phyloP scores from a whole-genome alignment of 2,113 vertebrate genomes.

The Anthoscopus minutus region DNA sequence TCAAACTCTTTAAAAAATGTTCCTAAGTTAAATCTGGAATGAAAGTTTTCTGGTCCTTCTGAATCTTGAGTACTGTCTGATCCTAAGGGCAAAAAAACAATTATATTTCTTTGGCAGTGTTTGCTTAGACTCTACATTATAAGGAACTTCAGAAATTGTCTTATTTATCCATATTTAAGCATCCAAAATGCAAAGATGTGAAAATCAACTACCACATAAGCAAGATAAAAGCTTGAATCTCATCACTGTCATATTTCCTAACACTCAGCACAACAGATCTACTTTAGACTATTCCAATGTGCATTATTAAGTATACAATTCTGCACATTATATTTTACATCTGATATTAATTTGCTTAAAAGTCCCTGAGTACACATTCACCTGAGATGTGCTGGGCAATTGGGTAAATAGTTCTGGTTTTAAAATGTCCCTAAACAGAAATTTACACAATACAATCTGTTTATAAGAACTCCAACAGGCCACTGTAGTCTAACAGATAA shows the following conservation, averaged over 20 bases:
- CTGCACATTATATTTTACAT: constrained; percentile 40
- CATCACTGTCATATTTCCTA: constrained; percentile 35
- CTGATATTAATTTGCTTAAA: constrained; percentile 70
- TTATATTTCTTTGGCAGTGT: not conserved
- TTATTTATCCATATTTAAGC: constrained; percentile 12
- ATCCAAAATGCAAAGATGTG: not conserved
- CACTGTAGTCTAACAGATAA: constrained; percentile 33
- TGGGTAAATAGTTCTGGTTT: constrained; percentile 53
- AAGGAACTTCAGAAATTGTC: not conserved
- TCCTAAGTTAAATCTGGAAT: not conserved
- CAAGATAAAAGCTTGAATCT: constrained; percentile 44
- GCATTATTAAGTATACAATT: constrained; percentile 52
- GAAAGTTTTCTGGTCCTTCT: not conserved
- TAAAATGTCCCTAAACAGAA: constrained; percentile 49
- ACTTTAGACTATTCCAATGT: constrained; percentile 16
- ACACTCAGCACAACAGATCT: constrained; percentile 33
- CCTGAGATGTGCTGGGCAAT: constrained; percentile 45
- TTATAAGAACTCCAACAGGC: constrained; percentile 47
- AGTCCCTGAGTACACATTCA: constrained; percentile 56
- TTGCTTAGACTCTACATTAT: not conserved
- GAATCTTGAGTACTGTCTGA: not conserved
- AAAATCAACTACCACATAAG: not conserved
- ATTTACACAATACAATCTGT: constrained; percentile 49
- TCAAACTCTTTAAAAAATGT: not conserved
- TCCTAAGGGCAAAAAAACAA: not conserved